Evolutionary conservation across 2,797 vertebrate genomes (phyloP).

Genomic region (Neostethus bicornis): DNA sequence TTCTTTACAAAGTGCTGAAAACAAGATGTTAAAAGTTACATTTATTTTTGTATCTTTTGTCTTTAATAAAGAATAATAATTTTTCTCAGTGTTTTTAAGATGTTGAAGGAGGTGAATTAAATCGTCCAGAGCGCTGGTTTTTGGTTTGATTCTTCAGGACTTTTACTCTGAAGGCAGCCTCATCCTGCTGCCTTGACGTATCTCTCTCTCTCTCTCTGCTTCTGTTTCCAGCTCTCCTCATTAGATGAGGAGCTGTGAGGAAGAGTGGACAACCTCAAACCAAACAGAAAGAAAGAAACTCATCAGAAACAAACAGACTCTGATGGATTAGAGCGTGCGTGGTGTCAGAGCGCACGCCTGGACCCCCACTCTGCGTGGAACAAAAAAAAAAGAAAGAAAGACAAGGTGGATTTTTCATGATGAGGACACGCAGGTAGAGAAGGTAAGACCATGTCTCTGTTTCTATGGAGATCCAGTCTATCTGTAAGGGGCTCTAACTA

Average conservation of each 20-base stretch:
- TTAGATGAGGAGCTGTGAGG: conserved; percentile 54
- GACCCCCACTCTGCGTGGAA: conserved; percentile 59
- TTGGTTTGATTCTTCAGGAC: conserved; percentile 8
- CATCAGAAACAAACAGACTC: accelerated
- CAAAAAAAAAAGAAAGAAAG: no score
- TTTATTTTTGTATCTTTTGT: no score
- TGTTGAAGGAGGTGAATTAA: no score
- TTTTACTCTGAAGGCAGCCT: conserved; percentile 67
- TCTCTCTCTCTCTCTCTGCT: conserved; percentile 26
- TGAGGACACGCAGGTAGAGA: conserved; percentile 65
- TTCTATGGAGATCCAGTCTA: conserved; percentile 27
- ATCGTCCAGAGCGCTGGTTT: no score
- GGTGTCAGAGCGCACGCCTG: conserved; percentile 38
- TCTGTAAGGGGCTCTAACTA: conserved; percentile 38
- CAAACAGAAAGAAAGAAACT: neutral
- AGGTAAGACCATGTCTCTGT: conserved; percentile 65
- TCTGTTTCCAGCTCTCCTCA: conserved; percentile 30
- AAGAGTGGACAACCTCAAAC: conserved; percentile 42
- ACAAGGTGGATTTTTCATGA: conserved; percentile 69
- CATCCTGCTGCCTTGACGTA: conserved; percentile 43
- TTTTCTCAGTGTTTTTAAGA: no score
- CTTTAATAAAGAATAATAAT: no score
- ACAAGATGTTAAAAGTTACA: no score
- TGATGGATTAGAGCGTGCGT: no score
- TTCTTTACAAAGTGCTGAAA: no score